Base-by-base conservation (phyloP, 23 tunicate genomes). In the Ciona savignyi region DNA sequence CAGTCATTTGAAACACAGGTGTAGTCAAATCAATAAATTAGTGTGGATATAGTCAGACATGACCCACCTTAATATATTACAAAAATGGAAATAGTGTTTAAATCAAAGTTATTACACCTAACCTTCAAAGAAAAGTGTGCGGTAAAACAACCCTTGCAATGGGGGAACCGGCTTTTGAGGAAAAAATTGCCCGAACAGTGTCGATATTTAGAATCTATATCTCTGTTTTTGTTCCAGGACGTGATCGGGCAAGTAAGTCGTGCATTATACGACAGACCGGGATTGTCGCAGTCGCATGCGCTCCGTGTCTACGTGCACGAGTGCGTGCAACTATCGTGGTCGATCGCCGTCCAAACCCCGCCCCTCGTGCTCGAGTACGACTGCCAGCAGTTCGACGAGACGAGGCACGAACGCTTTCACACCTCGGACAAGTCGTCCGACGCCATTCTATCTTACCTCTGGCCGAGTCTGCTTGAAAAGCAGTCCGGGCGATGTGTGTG, bases 401-500 rank as follows among this genome's bases (percentile, higher is more conserved):
- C 28, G 4, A 74, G 65, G 48, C 96, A 89, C 67, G 83, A 83
- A 35, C 75, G 96, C 3, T 89, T 89, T 60, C 96, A 80, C 70
- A 89, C 96, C 0, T 83, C 96, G 4, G 96, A 89, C 65, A 66
- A 60, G 30, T 32, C 89, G 0, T 82, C 96, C 28, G 77, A 74
- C 62, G 77, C 78, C 51, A 71, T 89, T 56, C 75, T 83, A 20
- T 83, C 81, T 15, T 89, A 85, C 68, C 60, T 89, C 2, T 89
- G 96, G 96, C 96, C 96, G 0, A 69, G 84, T n/a, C 60, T 89
- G 78, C 73, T 89, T 11, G 89, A 78, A 65, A 74, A 70, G 62
- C 91, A 89, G 73, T 79, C 96, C 9, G 96, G 89, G 56, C 78
- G 80, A 70, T 89, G 96, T 68, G 79, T 83, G 1, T 74, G 80